These are phyloP conservation scores for Hassar affinis DNA, from an alignment of 2,113 vertebrate genomes.

Conservation along the genomic window DNA sequence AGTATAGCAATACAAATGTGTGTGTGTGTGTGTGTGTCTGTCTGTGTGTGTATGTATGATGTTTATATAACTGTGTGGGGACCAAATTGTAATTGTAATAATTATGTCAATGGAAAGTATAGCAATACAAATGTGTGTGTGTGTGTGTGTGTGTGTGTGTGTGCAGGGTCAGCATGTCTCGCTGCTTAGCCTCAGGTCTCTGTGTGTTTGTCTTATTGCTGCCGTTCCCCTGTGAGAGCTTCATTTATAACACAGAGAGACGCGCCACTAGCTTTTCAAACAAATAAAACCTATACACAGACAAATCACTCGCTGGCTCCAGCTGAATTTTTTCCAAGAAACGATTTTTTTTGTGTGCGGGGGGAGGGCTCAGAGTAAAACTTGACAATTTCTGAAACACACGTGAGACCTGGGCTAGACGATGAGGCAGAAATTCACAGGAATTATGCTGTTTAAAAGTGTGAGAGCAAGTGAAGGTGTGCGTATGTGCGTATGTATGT, in stretches of 20 bases:
- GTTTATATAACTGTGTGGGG: too few relatives aligned
- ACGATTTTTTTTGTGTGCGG: not conserved
- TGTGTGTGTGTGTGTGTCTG: too few relatives aligned
- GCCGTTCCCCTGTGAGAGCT: constrained; percentile 28
- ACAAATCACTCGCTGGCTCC: constrained; percentile 14
- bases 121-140: too few relatives aligned
- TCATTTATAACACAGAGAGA: constrained; percentile 35
- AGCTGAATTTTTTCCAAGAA: constrained; percentile 23
- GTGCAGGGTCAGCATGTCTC: constrained; percentile 33
- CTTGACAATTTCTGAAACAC: not conserved
- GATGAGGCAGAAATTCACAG: not conserved
- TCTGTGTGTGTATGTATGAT: too few relatives aligned
- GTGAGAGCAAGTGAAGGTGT: not conserved
- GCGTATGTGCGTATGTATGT: not conserved
- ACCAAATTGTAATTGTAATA: too few relatives aligned
- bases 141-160: constrained; percentile 1
- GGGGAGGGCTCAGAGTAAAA: not conserved
- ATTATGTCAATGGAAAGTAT: too few relatives aligned
- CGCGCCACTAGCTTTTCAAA: constrained; percentile 18
- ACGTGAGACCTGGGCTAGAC: not conserved
- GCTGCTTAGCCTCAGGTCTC: constrained; percentile 40
- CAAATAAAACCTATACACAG: constrained; percentile 25
- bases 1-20: too few relatives aligned
- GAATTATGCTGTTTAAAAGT: not conserved
- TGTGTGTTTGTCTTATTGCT: constrained; percentile 43